phyloP scores from a whole-genome alignment of 2,797 vertebrate species.

The Lithobates sylvaticus region DNA sequence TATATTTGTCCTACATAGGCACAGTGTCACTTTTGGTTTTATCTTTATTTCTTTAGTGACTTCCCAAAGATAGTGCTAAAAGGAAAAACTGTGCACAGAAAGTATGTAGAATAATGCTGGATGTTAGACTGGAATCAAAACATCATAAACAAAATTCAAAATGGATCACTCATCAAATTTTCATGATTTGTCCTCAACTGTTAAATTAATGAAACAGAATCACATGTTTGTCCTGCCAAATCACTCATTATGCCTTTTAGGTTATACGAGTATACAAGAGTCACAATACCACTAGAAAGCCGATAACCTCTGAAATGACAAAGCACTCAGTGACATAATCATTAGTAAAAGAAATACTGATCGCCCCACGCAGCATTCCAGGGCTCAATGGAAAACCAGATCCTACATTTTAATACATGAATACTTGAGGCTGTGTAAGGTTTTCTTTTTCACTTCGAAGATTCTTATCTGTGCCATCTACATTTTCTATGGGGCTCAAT shows the following conservation, averaged over 20 bases:
- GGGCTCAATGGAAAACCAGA: slow-evolving; percentile 24
- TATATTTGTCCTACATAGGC: too few relatives aligned
- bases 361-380: slow-evolving; percentile 1
- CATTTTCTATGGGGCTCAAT: slow-evolving; percentile 33
- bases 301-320: slow-evolving; percentile 12
- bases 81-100: too few relatives aligned
- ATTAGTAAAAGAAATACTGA: slow-evolving; percentile 15
- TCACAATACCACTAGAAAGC: slow-evolving; percentile 19
- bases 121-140: too few relatives aligned
- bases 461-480: slow-evolving; percentile 46
- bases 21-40: too few relatives aligned
- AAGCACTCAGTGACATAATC: slow-evolving; percentile 30
- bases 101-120: too few relatives aligned
- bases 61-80: too few relatives aligned
- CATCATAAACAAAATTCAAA: neutral
- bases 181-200: neutral
- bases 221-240: slow-evolving; percentile 6
- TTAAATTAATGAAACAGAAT: slow-evolving; percentile 35
- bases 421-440: slow-evolving; percentile 11
- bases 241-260: slow-evolving; percentile 11
- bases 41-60: too few relatives aligned
- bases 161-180: neutral
- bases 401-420: slow-evolving; percentile 6
- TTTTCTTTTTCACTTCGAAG: slow-evolving; percentile 25
- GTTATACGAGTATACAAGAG: neutral